Evolutionary conservation across 2,888 invertebrate species (phyloP).

Genomic region (Nycteola revayana): DNA sequence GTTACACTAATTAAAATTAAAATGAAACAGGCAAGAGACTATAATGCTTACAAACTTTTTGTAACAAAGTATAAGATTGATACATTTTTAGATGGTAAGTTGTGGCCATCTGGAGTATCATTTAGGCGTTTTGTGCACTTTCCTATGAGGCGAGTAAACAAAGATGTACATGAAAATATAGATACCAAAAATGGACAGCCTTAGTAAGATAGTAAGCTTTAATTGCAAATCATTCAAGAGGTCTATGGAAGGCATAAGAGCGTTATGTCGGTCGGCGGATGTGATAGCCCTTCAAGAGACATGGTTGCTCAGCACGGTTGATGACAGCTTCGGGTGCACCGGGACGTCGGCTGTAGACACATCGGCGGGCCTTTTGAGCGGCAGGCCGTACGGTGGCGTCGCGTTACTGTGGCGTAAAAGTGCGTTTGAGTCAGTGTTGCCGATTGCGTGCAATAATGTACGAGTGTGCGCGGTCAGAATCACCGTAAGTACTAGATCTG

Average conservation of each 20-base stretch:
- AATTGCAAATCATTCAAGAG: slow-evolving; percentile 14
- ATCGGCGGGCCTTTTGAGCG: slow-evolving; percentile 6
- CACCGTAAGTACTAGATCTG: neutral
- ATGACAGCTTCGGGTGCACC: slow-evolving; percentile 7
- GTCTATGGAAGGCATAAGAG: slow-evolving; percentile 5
- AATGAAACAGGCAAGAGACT: slow-evolving; percentile 2
- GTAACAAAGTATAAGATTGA: slow-evolving; percentile 10
- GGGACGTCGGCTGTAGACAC: slow-evolving; percentile 15
- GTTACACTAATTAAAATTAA: slow-evolving; percentile 6
- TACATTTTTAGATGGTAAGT: slow-evolving; percentile 7
- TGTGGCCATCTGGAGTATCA: slow-evolving; percentile 1
- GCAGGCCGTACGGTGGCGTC: slow-evolving; percentile 10
- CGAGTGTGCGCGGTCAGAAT: neutral
- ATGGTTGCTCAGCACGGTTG: slow-evolving; percentile 12
- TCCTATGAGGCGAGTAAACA: neutral
- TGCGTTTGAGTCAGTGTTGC: slow-evolving; percentile 1
- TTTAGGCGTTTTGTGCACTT: slow-evolving; percentile 3
- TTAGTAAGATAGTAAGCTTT: slow-evolving; percentile 3
- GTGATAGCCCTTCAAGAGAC: slow-evolving; percentile 14
- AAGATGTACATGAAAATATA: neutral
- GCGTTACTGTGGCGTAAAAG: slow-evolving; percentile 11
- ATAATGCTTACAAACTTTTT: slow-evolving; percentile 19
- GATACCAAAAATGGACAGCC: neutral
- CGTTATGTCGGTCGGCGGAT: slow-evolving; percentile 8
- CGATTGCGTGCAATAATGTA: slow-evolving; percentile 8